Conservation (phyloP, 2,113 vertebrate genomes). For the Arizona elegans region DNA sequence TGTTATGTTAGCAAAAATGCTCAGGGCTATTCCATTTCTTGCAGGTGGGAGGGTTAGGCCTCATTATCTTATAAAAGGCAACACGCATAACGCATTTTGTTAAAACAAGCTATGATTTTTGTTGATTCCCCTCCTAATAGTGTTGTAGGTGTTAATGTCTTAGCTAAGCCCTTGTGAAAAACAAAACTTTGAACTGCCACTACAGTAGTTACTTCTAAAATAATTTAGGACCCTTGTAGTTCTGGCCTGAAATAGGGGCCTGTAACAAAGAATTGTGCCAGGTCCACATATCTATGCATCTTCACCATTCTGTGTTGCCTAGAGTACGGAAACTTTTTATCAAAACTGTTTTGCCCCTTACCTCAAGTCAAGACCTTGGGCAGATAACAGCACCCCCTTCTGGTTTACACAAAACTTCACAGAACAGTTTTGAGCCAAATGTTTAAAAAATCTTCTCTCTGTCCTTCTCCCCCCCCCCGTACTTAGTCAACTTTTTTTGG, state of each 20-base stretch:
- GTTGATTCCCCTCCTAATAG: fast-evolving
- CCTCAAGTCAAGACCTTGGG: not conserved
- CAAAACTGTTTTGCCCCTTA: slow-evolving; percentile 16
- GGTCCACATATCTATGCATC: not conserved
- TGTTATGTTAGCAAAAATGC: slow-evolving; percentile 28
- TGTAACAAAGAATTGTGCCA: not conserved
- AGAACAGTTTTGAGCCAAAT: slow-evolving; percentile 6
- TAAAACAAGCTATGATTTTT: not conserved
- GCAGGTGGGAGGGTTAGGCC: not conserved
- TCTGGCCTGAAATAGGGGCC: not conserved
- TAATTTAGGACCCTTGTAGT: slow-evolving; percentile 41
- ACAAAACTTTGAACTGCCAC: not conserved
- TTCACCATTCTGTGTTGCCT: not conserved
- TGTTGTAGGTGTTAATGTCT: not conserved
- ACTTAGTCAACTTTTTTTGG: not conserved
- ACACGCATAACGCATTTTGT: not conserved
- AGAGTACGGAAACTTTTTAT: not conserved
- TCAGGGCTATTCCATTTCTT: slow-evolving; percentile 37
- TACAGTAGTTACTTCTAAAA: slow-evolving; percentile 14
- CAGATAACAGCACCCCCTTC: slow-evolving; percentile 51
- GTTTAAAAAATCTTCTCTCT: not conserved
- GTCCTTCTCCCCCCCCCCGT: fast-evolving
- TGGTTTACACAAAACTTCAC: slow-evolving; percentile 29
- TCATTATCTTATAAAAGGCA: not conserved
- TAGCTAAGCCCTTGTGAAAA: not conserved